Evolutionary conservation across 2,888 invertebrate species (phyloP), one percentile per base, ranked within the genome.

Genomic region (Polydesmus complanatus): DNA sequence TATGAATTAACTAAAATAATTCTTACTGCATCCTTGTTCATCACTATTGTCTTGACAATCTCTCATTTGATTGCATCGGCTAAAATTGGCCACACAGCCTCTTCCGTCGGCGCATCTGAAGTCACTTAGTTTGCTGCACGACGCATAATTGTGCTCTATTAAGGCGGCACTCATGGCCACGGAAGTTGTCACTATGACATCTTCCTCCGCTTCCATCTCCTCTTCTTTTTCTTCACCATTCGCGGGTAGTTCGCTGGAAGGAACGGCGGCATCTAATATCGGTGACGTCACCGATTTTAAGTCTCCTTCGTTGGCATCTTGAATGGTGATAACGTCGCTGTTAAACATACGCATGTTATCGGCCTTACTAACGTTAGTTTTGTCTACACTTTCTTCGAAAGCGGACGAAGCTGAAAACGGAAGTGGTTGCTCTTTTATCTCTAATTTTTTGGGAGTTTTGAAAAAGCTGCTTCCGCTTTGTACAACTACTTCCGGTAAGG

Each of bases 11-110:
- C 11, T 14, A 47, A 11, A 47, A 49, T 14, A 14, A 3, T 25
- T 27, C 62, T 56, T 53, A 63, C 63, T 80, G 69, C 87, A 87
- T 60, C 81, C 80, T 1, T 59, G 62, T 70, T 86, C 87, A 69
- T 87, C 87, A 64, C 82, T 81, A 1, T 84, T 84, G 63, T 80
- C 81, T 5, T 78, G 73, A 66, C 86, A 86, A 69, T 86, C 86
- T 26, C 83, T 76, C 53, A 85, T 73, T 69, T 83, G 81, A 69
- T 86, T 86, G 70, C 86, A 86, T 64, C 83, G 79, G 2, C 83
- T 81, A 2, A 81, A 79, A 59, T 78, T 70, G 0, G 83, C 79
- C 25, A 86, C 73, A 69, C 86, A 86, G 66, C 78, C 78, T 19
- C 23, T 48, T 0, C 83, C 84, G 66, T 79, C 81, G 14, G 75